Conservation (phyloP, 2,888 invertebrate species). For the Tenthredo mesomela region DNA sequence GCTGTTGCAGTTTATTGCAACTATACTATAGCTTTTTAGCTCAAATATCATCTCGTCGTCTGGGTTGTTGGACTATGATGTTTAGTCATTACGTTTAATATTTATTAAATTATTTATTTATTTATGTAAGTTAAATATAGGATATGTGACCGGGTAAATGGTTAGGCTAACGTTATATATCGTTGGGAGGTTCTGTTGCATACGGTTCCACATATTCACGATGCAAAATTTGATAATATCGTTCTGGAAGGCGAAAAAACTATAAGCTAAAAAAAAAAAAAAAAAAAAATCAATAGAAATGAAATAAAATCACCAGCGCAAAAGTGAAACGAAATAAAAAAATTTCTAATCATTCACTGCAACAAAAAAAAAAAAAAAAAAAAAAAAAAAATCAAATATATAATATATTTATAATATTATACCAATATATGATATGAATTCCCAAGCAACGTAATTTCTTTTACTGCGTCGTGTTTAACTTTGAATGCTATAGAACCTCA, state of each 20-base stretch:
- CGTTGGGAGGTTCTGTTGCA: constrained; percentile 52
- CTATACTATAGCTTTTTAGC: constrained; percentile 30
- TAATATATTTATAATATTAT: not conserved
- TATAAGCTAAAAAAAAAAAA: not conserved
- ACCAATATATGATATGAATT: not conserved
- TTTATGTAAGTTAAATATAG: constrained; percentile 6
- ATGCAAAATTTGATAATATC: constrained; percentile 40
- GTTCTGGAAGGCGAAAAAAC: not conserved
- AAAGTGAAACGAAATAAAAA: not conserved
- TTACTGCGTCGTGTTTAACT: constrained; percentile 23
- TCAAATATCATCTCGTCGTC: constrained; percentile 47
- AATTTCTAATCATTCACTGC: not conserved
- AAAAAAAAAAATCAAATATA: no score
- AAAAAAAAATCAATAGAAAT: not conserved
- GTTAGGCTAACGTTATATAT: constrained; percentile 46
- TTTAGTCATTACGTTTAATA: constrained; percentile 52
- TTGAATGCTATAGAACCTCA: constrained; percentile 49
- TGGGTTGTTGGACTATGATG: constrained; percentile 45
- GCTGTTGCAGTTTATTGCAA: constrained; percentile 15
- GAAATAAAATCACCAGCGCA: not conserved
- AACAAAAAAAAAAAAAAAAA: not conserved
- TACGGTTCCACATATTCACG: constrained; percentile 45
- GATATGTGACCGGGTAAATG: constrained; percentile 49
- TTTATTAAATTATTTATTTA: constrained; percentile 44
- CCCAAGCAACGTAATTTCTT: constrained; percentile 13